Percentiles rank a stretch among this genome's conserved stretches.
phyloP scores from a whole-genome alignment of 2,888 invertebrate species.

The Zygaena filipendulae region DNA sequence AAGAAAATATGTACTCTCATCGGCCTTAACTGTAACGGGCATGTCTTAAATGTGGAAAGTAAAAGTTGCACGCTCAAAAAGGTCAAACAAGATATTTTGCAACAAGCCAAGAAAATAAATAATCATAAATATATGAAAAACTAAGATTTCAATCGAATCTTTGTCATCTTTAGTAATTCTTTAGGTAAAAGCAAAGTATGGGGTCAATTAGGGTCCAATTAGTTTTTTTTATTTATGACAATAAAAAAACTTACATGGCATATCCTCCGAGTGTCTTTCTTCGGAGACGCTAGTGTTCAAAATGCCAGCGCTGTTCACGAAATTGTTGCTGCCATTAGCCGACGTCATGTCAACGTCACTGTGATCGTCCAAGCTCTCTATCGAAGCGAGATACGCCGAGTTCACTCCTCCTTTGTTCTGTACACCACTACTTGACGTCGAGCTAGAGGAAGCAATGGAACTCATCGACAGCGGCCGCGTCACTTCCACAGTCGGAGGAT shows the following conservation, averaged over 20 bases:
- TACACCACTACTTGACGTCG: conserved; percentile 71
- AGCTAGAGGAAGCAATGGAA: conserved; percentile 81
- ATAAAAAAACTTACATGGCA: conserved; percentile 49
- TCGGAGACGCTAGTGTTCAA: conserved; percentile 38
- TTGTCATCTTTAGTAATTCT: too few relatives aligned
- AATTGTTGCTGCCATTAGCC: conserved; percentile 52
- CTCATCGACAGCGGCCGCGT: conserved; percentile 79
- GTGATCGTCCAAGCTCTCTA: conserved; percentile 86
- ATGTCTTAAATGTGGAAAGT: too few relatives aligned
- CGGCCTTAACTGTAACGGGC: too few relatives aligned
- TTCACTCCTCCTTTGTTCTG: conserved; percentile 73
- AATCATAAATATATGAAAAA: too few relatives aligned
- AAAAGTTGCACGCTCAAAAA: too few relatives aligned
- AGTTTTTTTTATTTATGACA: too few relatives aligned
- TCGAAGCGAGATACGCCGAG: conserved; percentile 86
- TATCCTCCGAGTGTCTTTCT: conserved; percentile 36
- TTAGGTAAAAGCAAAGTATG: too few relatives aligned
- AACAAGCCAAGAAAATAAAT: too few relatives aligned
- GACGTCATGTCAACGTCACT: conserved; percentile 75
- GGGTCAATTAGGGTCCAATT: too few relatives aligned
- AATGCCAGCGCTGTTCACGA: conserved; percentile 47
- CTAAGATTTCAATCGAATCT: too few relatives aligned
- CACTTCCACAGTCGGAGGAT: conserved; percentile 64
- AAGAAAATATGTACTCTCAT: too few relatives aligned
- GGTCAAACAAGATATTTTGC: too few relatives aligned